Percentiles rank a stretch among this genome's conserved stretches.
phyloP scores from a whole-genome alignment of 2,888 invertebrate species.

The Eupithecia insigniata region DNA sequence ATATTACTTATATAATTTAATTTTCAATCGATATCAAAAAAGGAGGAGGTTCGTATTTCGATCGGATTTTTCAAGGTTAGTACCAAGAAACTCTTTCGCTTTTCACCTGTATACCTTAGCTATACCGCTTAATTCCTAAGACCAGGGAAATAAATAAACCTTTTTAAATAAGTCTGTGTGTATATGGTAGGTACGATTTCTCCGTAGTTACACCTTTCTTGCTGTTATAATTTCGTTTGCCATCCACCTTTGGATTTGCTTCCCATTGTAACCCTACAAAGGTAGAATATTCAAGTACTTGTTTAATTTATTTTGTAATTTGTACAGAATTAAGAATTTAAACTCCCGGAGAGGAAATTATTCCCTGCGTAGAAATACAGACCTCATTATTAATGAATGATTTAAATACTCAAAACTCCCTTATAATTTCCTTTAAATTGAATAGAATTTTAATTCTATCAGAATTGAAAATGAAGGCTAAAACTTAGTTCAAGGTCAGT shows the following conservation, averaged over 20 bases:
- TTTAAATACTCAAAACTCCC: conserved; percentile 36
- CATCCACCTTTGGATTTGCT: background rate
- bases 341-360: conserved; percentile 18
- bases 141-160: background rate
- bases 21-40: background rate
- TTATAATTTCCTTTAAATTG: conserved; percentile 39
- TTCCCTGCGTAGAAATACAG: conserved; percentile 21
- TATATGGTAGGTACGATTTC: background rate
- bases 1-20: too few relatives aligned
- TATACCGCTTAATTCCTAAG: background rate
- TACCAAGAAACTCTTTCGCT: background rate
- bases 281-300: conserved; percentile 9
- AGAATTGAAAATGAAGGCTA: conserved; percentile 47
- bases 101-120: background rate
- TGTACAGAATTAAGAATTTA: conserved; percentile 17
- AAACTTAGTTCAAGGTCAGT: conserved; percentile 55
- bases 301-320: conserved; percentile 12
- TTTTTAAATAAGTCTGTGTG: background rate
- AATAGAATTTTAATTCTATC: conserved; percentile 46
- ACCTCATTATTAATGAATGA: conserved; percentile 37
- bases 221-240: background rate
- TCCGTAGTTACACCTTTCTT: background rate
- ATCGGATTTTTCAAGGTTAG: background rate
- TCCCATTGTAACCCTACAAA: conserved; percentile 9
- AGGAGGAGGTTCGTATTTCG: background rate